Conservation (phyloP, 30 jellyfish, hydroid and myxozoan species). For the Clytia hemisphaerica region DNA sequence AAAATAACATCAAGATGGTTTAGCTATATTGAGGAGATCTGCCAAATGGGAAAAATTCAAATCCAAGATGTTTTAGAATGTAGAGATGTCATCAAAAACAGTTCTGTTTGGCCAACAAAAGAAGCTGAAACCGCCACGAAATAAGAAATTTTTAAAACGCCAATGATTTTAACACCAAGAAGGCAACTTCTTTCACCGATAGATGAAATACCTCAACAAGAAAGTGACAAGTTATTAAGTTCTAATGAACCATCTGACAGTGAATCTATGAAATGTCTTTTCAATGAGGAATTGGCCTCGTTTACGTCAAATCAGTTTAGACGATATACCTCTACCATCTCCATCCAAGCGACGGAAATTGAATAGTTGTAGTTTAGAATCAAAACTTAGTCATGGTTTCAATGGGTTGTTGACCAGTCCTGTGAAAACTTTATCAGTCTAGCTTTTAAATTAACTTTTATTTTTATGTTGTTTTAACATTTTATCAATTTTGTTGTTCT, state of each 20-base stretch:
- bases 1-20: constrained; percentile 37
- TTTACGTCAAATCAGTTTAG: constrained; percentile 12
- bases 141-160: constrained; percentile 4
- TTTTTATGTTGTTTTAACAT: no score
- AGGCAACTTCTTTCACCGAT: constrained; percentile 24
- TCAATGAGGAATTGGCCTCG: constrained; percentile 26
- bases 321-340: constrained; percentile 25
- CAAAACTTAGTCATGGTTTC: constrained; percentile 9
- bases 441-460: no score
- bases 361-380: constrained; percentile 20
- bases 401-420: constrained; percentile 17
- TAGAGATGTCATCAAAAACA: constrained; percentile 14
- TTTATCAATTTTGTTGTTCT: no score
- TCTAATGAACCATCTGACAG: constrained; percentile 21
- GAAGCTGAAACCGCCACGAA: constrained; percentile 16
- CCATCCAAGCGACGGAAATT: constrained; percentile 29
- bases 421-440: constrained; percentile 20
- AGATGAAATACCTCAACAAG: no score
- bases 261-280: constrained; percentile 2
- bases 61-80: constrained; percentile 29
- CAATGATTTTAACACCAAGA: background rate
- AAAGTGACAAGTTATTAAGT: no score
- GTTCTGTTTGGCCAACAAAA: constrained; percentile 25
- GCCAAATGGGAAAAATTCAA: constrained; percentile 15
- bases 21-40: constrained; percentile 6